A percentile compares a stretch with the other conserved stretches of the same genome.
Evolutionary conservation across 2,797 vertebrate genomes (phyloP).

Genomic region (Gymnocypris eckloni): DNA sequence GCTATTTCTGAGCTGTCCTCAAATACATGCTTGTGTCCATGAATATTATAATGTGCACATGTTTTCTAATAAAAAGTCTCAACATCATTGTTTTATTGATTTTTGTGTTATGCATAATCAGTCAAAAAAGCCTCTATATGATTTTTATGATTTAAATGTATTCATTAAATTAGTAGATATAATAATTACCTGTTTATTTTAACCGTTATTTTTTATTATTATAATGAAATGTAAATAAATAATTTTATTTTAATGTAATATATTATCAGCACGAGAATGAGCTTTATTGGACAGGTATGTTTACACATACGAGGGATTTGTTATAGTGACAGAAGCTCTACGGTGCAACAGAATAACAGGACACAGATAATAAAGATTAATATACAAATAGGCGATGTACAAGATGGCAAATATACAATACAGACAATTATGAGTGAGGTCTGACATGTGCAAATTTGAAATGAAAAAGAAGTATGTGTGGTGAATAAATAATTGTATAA

Average conservation of each 20-base stretch:
- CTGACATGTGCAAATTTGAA: too few species aligned
- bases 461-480: too few species aligned
- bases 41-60: slow-evolving; percentile 35
- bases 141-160: background rate
- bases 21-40: slow-evolving; percentile 27
- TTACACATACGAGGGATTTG: too few species aligned
- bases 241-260: background rate
- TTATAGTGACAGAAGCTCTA: too few species aligned
- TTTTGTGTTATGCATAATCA: background rate
- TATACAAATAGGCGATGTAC: too few species aligned
- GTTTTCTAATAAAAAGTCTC: slow-evolving; percentile 56
- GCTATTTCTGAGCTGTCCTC: background rate
- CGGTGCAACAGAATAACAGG: too few species aligned
- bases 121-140: background rate
- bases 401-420: too few species aligned
- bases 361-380: too few species aligned
- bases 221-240: background rate
- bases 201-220: background rate
- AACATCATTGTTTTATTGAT: slow-evolving; percentile 1
- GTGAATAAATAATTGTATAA: too few species aligned
- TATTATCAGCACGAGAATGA: background rate
- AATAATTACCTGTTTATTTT: background rate
- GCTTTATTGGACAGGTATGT: too few species aligned
- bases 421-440: too few species aligned
- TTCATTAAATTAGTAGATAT: background rate